Percentiles rank a stretch among this genome's conserved stretches.
Conservation (phyloP, 2,113 vertebrate species). For the Lophura nycthemera region DNA sequence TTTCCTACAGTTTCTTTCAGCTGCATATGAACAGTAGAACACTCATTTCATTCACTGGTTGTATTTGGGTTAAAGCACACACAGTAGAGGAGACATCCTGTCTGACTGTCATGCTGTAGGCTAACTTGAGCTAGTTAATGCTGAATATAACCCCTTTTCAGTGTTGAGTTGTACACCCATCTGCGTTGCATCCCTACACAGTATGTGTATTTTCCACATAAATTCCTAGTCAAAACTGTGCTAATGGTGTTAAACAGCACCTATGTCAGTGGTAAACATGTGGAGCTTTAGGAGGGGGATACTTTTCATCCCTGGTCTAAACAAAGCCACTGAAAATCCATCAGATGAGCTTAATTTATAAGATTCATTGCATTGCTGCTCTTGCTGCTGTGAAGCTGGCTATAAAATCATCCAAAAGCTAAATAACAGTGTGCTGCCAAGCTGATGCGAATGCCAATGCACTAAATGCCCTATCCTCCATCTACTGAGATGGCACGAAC, state of each 20-base stretch:
- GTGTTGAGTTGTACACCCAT: not conserved
- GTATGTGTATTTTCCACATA: not conserved
- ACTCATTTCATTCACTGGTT: not conserved
- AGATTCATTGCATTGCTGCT: not conserved
- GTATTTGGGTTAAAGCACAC: not conserved
- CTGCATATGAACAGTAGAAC: not conserved
- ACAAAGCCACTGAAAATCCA: not conserved
- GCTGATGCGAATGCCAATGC: not conserved
- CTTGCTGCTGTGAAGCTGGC: not conserved
- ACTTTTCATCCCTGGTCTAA: not conserved
- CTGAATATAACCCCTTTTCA: not conserved
- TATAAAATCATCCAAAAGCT: not conserved
- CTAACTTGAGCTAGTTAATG: not conserved
- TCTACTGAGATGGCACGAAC: not conserved
- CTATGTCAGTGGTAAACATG: not conserved
- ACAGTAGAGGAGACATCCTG: not conserved
- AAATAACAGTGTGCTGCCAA: not conserved
- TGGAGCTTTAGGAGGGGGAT: not conserved
- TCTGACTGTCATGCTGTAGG: not conserved
- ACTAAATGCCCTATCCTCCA: rapidly evolving
- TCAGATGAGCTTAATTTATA: slow-evolving; percentile 3
- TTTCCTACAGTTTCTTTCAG: not conserved
- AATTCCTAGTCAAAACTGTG: not conserved
- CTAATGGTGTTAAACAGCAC: not conserved
- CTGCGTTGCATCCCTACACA: not conserved